Evolutionary conservation across 1,140 invertebrate genomes (phyloP).

Genomic region (Brachystomella parvula): DNA sequence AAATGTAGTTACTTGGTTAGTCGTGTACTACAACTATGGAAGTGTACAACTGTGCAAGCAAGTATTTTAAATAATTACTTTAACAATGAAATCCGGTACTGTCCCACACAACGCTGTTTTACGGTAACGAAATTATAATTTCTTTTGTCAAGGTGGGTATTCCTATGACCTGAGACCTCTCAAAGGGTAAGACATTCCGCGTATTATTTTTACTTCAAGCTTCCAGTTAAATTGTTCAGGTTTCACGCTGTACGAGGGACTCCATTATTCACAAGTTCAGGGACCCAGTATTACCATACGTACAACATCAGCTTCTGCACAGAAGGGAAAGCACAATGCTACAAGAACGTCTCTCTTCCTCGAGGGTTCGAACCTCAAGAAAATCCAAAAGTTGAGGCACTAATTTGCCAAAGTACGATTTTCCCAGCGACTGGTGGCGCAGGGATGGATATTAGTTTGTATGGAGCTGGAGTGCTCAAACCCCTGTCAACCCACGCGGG

Average conservation of each 20-base stretch:
- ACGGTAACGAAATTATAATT: too few relatives aligned
- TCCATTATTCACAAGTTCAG: constrained; percentile 50
- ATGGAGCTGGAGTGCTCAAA: constrained; percentile 31
- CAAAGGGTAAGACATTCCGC: constrained; percentile 43
- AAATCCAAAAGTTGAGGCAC: constrained; percentile 39
- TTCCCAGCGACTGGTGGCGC: constrained; percentile 41
- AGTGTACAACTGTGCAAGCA: too few relatives aligned
- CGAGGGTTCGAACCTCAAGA: constrained; percentile 31
- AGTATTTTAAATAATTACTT: too few relatives aligned
- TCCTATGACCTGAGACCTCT: constrained; percentile 48
- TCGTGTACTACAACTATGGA: too few relatives aligned
- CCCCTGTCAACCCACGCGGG: constrained; percentile 48
- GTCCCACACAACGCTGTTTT: too few relatives aligned
- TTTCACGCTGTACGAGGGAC: constrained; percentile 44
- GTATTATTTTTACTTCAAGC: constrained; percentile 18
- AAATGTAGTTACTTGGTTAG: too few relatives aligned
- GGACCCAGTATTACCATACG: constrained; percentile 52
- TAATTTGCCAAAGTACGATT: constrained; percentile 49
- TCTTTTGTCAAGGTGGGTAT: neutral
- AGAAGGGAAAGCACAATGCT: constrained; percentile 43
- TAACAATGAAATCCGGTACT: too few relatives aligned
- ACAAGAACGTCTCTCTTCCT: constrained; percentile 34
- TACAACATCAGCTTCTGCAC: constrained; percentile 55
- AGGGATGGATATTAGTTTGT: constrained; percentile 16
- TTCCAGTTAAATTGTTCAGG: constrained; percentile 39